Conservation (phyloP, 1,140 invertebrate species). For the Alviniconcha marisindica region DNA sequence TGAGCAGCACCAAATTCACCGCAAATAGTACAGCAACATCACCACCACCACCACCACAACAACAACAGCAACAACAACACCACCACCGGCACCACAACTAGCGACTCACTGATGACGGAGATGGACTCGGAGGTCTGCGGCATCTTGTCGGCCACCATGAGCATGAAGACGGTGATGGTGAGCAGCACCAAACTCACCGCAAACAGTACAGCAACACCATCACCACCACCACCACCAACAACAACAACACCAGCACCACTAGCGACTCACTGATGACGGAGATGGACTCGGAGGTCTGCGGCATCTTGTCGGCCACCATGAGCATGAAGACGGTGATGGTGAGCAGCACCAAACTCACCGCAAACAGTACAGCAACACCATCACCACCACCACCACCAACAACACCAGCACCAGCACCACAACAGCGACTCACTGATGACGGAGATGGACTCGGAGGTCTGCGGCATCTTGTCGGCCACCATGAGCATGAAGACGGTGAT, state of each 20-base stretch:
- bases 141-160: conserved; percentile 81
- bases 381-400: conserved; percentile 64
- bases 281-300: conserved; percentile 80
- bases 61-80: too few species aligned
- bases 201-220: too few species aligned
- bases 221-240: too few species aligned
- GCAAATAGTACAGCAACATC: too few species aligned
- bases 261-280: conserved; percentile 79
- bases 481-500: conserved; percentile 81
- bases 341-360: too few species aligned
- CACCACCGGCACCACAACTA: too few species aligned
- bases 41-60: too few species aligned
- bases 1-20: conserved; percentile 80
- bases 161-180: conserved; percentile 81
- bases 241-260: too few species aligned
- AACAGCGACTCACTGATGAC: conserved; percentile 78
- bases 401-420: conserved; percentile 68
- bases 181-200: too few species aligned
- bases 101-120: conserved; percentile 79
- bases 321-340: conserved; percentile 81
- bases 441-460: conserved; percentile 80
- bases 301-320: conserved; percentile 80
- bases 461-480: conserved; percentile 80
- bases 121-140: conserved; percentile 80
- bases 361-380: too few species aligned